Percentiles rank a stretch among this genome's conserved stretches.
These are phyloP conservation scores for Stichodactyla mertensii DNA, from an alignment of 64 coral and sea anemone genomes.

Conservation along the genomic window DNA sequence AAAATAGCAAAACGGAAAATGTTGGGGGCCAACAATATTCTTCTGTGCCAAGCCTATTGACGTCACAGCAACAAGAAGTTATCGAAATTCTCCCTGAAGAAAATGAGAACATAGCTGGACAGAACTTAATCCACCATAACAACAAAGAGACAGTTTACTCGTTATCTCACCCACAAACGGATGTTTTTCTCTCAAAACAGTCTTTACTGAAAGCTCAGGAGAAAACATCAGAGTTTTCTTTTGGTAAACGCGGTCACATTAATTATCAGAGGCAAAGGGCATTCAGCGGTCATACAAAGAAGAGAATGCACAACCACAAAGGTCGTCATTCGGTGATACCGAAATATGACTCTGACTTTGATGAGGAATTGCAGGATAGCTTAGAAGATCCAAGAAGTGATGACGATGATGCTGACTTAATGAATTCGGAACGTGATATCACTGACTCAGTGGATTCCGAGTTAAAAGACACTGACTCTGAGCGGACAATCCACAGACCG, in stretches of 20 bases:
- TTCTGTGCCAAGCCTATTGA: background rate
- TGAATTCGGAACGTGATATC: background rate
- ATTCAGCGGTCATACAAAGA: background rate
- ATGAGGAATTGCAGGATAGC: background rate
- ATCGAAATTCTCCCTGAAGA: background rate
- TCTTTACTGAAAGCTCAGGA: background rate
- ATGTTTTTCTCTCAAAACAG: background rate
- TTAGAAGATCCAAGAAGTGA: background rate
- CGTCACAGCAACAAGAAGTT: background rate
- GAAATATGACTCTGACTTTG: background rate
- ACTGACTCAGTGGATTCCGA: background rate
- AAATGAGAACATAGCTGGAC: background rate
- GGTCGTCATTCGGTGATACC: background rate
- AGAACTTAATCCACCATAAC: background rate
- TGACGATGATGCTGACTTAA: background rate
- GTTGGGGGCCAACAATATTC: background rate
- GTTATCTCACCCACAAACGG: background rate
- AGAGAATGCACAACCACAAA: background rate
- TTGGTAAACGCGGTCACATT: slow-evolving; percentile 3
- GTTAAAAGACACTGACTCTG: background rate
- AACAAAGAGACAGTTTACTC: background rate
- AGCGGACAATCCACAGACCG: background rate
- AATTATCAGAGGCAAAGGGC: background rate
- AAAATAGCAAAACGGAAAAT: background rate
- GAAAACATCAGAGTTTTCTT: background rate